These are phyloP conservation scores for Suricata suricatta DNA, from an alignment of 2,113 vertebrate species.

Conservation along the genomic window DNA sequence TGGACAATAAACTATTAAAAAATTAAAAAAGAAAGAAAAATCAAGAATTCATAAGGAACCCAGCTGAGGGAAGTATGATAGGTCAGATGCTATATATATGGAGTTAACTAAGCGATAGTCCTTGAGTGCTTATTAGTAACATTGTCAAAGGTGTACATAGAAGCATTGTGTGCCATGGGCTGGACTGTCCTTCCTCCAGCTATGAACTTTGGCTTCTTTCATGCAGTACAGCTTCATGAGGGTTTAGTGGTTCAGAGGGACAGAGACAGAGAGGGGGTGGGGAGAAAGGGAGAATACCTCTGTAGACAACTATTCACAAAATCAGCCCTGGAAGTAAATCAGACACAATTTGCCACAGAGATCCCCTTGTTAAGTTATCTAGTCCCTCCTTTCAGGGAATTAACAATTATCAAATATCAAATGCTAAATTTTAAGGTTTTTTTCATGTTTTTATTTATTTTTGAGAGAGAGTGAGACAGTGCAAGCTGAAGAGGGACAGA, in stretches of 20 bases:
- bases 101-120: background rate
- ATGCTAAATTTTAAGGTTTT: constrained; percentile 42
- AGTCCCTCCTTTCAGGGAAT: background rate
- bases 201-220: background rate
- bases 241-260: background rate
- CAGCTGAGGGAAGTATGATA: background rate
- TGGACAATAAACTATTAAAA: no score
- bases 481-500: no score
- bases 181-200: background rate
- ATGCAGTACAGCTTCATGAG: background rate
- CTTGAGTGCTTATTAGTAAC: background rate
- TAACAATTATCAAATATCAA: background rate
- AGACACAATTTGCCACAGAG: background rate
- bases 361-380: background rate
- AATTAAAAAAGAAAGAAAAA: background rate
- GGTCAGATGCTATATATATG: background rate
- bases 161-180: background rate
- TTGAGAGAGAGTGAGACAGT: no score
- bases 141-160: background rate
- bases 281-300: background rate
- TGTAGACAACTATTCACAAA: constrained; percentile 10
- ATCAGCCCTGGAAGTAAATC: background rate
- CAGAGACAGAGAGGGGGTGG: background rate
- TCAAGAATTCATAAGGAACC: background rate
- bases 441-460: no score